A percentile compares a stretch with the other conserved stretches of the same genome.
Evolutionary conservation across 2,797 vertebrate genomes (phyloP).

Genomic region (Danio jaintianensis): DNA sequence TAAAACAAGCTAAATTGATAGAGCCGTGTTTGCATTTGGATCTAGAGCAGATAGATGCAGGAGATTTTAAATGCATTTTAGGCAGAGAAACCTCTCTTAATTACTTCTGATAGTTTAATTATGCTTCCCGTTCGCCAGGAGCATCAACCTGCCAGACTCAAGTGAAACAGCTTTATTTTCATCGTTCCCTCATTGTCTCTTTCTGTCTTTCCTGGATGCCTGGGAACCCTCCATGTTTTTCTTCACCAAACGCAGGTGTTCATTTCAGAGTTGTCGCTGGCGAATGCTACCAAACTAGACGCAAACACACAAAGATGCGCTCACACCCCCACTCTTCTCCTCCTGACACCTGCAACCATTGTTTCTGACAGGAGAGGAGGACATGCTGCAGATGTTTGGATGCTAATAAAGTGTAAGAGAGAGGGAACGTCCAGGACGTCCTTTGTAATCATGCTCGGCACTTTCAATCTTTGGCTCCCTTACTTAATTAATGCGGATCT

Average conservation of each 20-base stretch:
- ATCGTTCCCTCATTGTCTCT: slow-evolving; percentile 37
- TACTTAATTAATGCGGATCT: slow-evolving; percentile 28
- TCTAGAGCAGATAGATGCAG: slow-evolving; percentile 31
- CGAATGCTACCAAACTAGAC: slow-evolving; percentile 20
- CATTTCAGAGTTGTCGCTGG: slow-evolving; percentile 37
- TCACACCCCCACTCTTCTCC: slow-evolving; percentile 5
- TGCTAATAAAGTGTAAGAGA: slow-evolving; percentile 45
- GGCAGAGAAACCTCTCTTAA: slow-evolving; percentile 63
- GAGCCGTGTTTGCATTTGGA: background rate
- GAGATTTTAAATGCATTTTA: slow-evolving; percentile 40
- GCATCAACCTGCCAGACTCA: slow-evolving; percentile 75
- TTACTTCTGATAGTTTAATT: slow-evolving; percentile 73
- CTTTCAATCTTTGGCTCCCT: slow-evolving; percentile 8
- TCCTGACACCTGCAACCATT: slow-evolving; percentile 68
- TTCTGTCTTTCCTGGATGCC: slow-evolving; percentile 29
- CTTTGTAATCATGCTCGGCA: slow-evolving; percentile 17
- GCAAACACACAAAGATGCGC: slow-evolving; percentile 17
- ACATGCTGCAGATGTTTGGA: slow-evolving; percentile 70
- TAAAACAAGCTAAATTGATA: slow-evolving; percentile 42
- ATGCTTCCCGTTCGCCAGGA: slow-evolving; percentile 58
- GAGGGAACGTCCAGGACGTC: slow-evolving; percentile 31
- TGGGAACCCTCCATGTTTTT: slow-evolving; percentile 14
- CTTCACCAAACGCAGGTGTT: slow-evolving; percentile 44
- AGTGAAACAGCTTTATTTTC: slow-evolving; percentile 69
- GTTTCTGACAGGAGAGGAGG: slow-evolving; percentile 58